Base-by-base conservation (phyloP, 2,888 invertebrate genomes). In the Hermaeophaga mercurialis region DNA sequence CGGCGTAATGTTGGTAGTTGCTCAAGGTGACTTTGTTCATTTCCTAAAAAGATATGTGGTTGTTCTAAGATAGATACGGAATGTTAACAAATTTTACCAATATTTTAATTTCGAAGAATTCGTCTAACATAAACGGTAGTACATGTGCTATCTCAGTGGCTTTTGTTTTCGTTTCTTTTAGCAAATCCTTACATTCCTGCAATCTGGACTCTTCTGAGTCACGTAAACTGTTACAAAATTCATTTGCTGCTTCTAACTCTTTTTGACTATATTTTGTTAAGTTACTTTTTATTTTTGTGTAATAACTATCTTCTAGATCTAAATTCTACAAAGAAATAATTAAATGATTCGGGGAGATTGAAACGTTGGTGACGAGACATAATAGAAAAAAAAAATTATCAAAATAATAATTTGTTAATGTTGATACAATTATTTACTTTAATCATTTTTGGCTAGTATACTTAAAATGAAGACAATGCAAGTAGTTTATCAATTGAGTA, bases 21-120 rank as follows among this genome's bases (percentile, higher is more conserved):
- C 63, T 70, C 33, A 75, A 49, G 11, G 71, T 67, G 4, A 73
- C 69, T 68, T 75, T 67, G 58, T 76, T 76, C 2, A 73, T 61
- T 19, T 70, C 66, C 73, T 75, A 53, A 70, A 41, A 38, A 31
- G 26, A 56, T 41, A 22, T 26, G n/a, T n/a, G n/a, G n/a, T n/a
- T n/a, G n/a, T n/a, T n/a, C n/a, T n/a, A n/a, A n/a, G n/a, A n/a
- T n/a, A n/a, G n/a, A n/a, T n/a, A n/a, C n/a, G n/a, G 7, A 45
- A 36, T 41, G 11, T 18, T 33, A 39, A 28, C 18, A 3, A 17
- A n/a, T 46, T 46, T 62, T 66, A 73, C 73, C 62, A 70, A 41
- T 19, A 76, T 66, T 65, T 75, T 70, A 1, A 69, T 48, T 61
- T 74, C 72, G 46, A 76, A 73, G 54, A 64, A 69, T 55, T 69